Evolutionary conservation across 2,797 vertebrate genomes (phyloP).

Genomic region (Hemibagrus guttatus): DNA sequence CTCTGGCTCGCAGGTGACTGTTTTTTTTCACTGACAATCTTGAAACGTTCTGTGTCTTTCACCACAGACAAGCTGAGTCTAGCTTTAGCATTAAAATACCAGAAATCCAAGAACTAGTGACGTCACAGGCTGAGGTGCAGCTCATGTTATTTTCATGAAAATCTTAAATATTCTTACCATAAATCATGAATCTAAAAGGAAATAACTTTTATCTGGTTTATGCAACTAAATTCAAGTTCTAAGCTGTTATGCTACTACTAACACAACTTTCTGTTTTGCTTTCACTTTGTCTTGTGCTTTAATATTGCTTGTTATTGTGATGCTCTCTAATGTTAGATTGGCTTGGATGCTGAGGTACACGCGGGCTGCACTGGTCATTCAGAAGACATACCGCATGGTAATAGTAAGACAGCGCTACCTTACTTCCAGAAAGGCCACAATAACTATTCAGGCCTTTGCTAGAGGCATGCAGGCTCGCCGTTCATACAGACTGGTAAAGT

Average conservation of each 20-base stretch:
- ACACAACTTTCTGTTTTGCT: not conserved
- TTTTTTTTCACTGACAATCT: not conserved
- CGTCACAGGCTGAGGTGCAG: no score
- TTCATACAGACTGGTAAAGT: slow-evolving; percentile 65
- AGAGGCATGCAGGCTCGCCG: slow-evolving; percentile 67
- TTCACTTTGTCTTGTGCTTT: not conserved
- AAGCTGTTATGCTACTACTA: not conserved
- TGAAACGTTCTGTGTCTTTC: not conserved
- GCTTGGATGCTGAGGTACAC: slow-evolving; percentile 66
- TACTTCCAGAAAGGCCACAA: slow-evolving; percentile 59
- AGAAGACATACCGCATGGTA: slow-evolving; percentile 76
- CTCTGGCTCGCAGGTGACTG: slow-evolving; percentile 73
- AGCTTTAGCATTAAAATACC: not conserved
- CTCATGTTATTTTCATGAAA: not conserved
- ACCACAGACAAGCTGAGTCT: not conserved
- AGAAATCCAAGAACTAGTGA: not conserved
- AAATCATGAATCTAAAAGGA: not conserved
- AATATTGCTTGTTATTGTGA: not conserved
- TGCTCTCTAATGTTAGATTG: slow-evolving; percentile 58
- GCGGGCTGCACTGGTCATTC: slow-evolving; percentile 74
- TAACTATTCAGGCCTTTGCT: slow-evolving; percentile 78
- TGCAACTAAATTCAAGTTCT: not conserved
- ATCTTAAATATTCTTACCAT: not conserved
- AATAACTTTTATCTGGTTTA: not conserved
- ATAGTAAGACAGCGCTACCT: slow-evolving; percentile 66